phyloP scores from a whole-genome alignment of 1,140 invertebrate genomes.

The Atta colombica region DNA sequence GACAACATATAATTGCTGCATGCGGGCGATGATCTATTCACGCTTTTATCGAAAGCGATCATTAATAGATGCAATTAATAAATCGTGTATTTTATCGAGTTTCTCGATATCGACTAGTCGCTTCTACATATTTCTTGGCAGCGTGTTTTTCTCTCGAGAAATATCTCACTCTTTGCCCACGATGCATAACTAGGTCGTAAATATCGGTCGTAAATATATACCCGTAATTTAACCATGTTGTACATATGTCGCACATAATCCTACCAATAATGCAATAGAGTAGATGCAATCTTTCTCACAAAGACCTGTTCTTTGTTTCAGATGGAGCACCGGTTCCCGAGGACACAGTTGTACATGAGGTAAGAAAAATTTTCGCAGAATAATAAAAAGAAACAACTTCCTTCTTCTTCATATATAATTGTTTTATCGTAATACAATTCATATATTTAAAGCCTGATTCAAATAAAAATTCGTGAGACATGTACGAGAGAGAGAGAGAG shows the following conservation, averaged over 20 bases:
- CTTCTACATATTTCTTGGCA: background rate
- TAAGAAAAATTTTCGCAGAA: conserved; percentile 61
- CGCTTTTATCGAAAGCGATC: conserved; percentile 5
- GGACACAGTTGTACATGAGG: conserved; percentile 76
- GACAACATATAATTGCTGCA: background rate
- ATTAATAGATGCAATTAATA: conserved; percentile 16
- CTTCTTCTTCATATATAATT: no score
- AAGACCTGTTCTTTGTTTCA: conserved; percentile 75
- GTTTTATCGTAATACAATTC: background rate
- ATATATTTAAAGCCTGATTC: background rate
- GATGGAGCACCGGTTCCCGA: conserved; percentile 78
- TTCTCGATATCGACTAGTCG: conserved; percentile 9
- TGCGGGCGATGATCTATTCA: conserved; percentile 15
- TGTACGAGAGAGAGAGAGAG: no score
- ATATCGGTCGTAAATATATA: no score
- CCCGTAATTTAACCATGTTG: conserved; percentile 25
- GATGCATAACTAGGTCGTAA: conserved; percentile 34
- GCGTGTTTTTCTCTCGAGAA: background rate
- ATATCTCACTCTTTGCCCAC: background rate
- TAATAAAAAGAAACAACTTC: background rate
- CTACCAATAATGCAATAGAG: background rate
- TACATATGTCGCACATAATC: background rate
- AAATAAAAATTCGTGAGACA: no score
- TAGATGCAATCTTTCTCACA: conserved; percentile 15
- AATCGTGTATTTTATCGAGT: background rate